These are phyloP conservation scores for Pegoplata infirma DNA, from an alignment of 2,888 invertebrate species.

Conservation along the genomic window DNA sequence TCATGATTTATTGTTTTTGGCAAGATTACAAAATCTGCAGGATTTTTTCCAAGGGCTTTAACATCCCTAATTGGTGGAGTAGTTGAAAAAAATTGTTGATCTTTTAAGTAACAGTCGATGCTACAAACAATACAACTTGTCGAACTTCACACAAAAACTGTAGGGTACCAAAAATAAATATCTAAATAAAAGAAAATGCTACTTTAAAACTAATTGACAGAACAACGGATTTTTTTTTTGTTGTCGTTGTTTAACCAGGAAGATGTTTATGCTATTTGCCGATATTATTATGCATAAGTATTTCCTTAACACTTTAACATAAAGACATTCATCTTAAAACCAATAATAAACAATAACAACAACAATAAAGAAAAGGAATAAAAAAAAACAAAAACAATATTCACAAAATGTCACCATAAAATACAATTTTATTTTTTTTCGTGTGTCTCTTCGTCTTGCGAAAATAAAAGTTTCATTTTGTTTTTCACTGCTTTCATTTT, in stretches of 20 bases:
- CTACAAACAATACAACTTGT: too few relatives aligned
- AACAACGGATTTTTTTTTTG: background rate
- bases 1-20: too few relatives aligned
- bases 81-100: too few relatives aligned
- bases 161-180: background rate
- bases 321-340: constrained; percentile 7
- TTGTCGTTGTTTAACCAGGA: background rate
- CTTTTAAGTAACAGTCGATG: too few relatives aligned
- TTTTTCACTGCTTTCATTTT: too few relatives aligned
- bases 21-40: too few relatives aligned
- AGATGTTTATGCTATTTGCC: background rate
- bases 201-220: constrained; percentile 15
- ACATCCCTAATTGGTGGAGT: too few relatives aligned
- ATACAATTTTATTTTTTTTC: background rate
- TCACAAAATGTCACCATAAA: constrained; percentile 12
- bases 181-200: background rate
- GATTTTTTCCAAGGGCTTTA: too few relatives aligned
- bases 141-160: background rate
- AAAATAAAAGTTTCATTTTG: background rate
- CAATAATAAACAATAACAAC: background rate
- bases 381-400: too few relatives aligned
- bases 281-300: too few relatives aligned
- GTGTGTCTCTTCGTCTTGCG: background rate
- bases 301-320: background rate
- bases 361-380: background rate